These are phyloP conservation scores for Epistrophe eligans DNA, from an alignment of 2,888 invertebrate species.

Conservation along the genomic window DNA sequence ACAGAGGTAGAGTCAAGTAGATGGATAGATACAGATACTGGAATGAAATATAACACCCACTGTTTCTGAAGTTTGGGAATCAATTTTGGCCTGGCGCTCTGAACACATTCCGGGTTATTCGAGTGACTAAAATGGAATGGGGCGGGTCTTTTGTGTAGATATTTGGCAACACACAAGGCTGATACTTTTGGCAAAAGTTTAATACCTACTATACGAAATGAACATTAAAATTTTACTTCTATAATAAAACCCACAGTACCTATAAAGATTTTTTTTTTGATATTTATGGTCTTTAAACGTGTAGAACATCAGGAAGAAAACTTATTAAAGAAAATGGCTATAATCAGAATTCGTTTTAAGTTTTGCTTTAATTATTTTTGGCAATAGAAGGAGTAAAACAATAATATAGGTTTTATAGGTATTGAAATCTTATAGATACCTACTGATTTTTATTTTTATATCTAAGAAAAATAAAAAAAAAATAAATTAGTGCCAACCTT, in stretches of 20 bases:
- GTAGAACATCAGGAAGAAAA: background rate
- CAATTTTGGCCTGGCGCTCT: slow-evolving; percentile 71
- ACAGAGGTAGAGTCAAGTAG: slow-evolving; percentile 12
- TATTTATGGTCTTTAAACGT: background rate
- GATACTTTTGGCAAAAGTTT: slow-evolving; percentile 71
- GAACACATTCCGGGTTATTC: slow-evolving; percentile 49
- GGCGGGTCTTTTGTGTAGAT: slow-evolving; percentile 14
- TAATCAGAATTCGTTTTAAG: too few species aligned
- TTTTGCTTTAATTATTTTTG: too few species aligned
- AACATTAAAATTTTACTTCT: slow-evolving; percentile 42
- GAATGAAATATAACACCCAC: slow-evolving; percentile 59
- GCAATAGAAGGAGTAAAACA: too few species aligned
- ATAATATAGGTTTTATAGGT: too few species aligned
- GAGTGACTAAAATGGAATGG: slow-evolving; percentile 48
- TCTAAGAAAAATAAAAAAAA: too few species aligned
- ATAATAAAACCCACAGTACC: background rate
- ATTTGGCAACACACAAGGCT: slow-evolving; percentile 63
- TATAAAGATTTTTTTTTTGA: slow-evolving; percentile 19
- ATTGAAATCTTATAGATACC: too few species aligned
- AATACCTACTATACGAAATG: slow-evolving; percentile 39
- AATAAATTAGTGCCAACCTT: too few species aligned
- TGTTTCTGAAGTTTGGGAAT: slow-evolving; percentile 62
- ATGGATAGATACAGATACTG: slow-evolving; percentile 46
- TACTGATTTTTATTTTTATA: too few species aligned
- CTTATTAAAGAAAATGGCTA: background rate